These are phyloP conservation scores for Drosophila recens DNA, from an alignment of 2,888 invertebrate species.

Conservation along the genomic window DNA sequence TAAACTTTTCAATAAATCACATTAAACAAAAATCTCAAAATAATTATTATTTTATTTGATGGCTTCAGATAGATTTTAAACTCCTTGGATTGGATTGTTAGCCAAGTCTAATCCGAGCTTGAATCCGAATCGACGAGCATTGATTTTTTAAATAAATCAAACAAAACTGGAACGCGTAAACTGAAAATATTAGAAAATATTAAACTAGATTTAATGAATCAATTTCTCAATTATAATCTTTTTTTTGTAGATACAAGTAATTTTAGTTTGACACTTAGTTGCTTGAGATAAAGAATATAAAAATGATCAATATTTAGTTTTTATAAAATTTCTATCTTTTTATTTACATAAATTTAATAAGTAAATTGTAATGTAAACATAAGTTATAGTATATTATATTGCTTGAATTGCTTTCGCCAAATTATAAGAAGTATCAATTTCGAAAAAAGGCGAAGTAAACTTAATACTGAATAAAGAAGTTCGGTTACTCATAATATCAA, in stretches of 20 bases:
- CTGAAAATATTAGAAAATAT: neutral
- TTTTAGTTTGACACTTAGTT: no score
- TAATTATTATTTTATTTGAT: neutral
- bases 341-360: no score
- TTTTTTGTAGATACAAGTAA: no score
- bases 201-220: neutral
- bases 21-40: neutral
- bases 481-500: neutral
- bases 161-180: no score
- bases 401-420: neutral
- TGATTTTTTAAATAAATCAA: neutral
- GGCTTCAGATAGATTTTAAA: no score
- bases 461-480: neutral
- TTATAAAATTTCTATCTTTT: no score
- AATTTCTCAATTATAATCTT: neutral
- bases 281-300: no score
- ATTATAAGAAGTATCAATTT: neutral
- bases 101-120: neutral
- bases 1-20: neutral
- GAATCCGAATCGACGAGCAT: neutral
- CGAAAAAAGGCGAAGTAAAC: neutral
- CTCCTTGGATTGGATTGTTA: neutral
- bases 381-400: no score
- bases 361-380: no score
- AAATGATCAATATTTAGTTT: no score